These are phyloP conservation scores for Pelodytes ibericus DNA, from an alignment of 2,797 vertebrate genomes.

Conservation along the genomic window DNA sequence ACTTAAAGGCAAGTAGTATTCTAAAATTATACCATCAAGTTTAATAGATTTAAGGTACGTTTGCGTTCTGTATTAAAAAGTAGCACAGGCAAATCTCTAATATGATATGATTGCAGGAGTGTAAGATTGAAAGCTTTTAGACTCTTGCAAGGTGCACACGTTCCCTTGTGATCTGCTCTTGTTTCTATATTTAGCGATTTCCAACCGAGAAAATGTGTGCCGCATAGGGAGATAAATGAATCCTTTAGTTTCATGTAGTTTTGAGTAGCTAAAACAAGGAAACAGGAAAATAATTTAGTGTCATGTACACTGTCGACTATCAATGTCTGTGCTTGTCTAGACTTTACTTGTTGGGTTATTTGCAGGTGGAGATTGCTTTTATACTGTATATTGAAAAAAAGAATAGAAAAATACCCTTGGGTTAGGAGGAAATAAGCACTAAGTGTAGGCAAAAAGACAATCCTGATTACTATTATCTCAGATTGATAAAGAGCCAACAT, in stretches of 20 bases:
- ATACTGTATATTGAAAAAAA: too few species aligned
- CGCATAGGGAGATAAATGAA: slow-evolving; percentile 57
- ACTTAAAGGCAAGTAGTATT: slow-evolving; percentile 26
- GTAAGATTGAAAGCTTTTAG: slow-evolving; percentile 59
- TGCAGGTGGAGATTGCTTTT: too few species aligned
- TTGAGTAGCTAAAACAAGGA: slow-evolving; percentile 39
- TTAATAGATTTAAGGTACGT: slow-evolving; percentile 23
- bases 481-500: too few species aligned
- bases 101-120: slow-evolving; percentile 47
- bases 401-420: too few species aligned
- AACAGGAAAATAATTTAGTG: neutral
- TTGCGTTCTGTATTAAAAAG: slow-evolving; percentile 43
- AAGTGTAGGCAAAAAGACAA: too few species aligned
- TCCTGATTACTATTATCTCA: too few species aligned
- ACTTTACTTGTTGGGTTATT: too few species aligned
- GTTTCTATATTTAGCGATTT: slow-evolving; percentile 67
- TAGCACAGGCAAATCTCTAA: slow-evolving; percentile 34
- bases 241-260: slow-evolving; percentile 54
- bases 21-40: slow-evolving; percentile 37
- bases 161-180: slow-evolving; percentile 59
- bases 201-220: slow-evolving; percentile 60
- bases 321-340: too few species aligned
- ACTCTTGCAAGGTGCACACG: slow-evolving; percentile 53
- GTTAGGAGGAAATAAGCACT: too few species aligned
- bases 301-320: neutral